Conservation (phyloP, 92 coral and sea anemone species). For the Epizoanthus stellaris region DNA sequence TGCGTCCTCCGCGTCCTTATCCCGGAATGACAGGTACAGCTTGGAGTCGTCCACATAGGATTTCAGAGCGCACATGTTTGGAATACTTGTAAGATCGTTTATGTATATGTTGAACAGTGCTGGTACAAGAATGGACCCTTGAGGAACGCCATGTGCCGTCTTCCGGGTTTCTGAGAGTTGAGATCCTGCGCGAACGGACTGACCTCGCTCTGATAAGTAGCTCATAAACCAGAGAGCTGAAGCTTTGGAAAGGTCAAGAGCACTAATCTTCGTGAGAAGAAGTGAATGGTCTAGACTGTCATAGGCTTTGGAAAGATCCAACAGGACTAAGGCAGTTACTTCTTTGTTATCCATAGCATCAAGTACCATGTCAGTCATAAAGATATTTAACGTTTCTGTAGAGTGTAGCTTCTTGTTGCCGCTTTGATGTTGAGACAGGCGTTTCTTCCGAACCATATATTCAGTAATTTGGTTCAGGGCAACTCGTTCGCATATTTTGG, state of each 20-base stretch:
- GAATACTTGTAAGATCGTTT: neutral
- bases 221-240: conserved; percentile 25
- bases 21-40: conserved; percentile 24
- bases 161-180: neutral
- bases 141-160: neutral
- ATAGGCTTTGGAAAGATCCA: conserved; percentile 58
- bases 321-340: conserved; percentile 42
- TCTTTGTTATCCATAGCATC: conserved; percentile 54
- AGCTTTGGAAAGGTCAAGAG: conserved; percentile 2
- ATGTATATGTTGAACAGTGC: neutral
- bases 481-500: conserved; percentile 23
- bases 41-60: conserved; percentile 21
- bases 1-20: neutral
- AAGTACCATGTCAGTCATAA: conserved; percentile 40
- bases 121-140: neutral
- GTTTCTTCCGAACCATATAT: no score
- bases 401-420: conserved; percentile 55
- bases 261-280: neutral
- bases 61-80: neutral
- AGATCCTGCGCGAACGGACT: neutral
- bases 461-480: no score
- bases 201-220: neutral
- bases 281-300: conserved; percentile 50
- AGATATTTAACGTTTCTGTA: conserved; percentile 57
- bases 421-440: neutral